Conservation (phyloP, 2,888 invertebrate species). For the Mythimna pallens region DNA sequence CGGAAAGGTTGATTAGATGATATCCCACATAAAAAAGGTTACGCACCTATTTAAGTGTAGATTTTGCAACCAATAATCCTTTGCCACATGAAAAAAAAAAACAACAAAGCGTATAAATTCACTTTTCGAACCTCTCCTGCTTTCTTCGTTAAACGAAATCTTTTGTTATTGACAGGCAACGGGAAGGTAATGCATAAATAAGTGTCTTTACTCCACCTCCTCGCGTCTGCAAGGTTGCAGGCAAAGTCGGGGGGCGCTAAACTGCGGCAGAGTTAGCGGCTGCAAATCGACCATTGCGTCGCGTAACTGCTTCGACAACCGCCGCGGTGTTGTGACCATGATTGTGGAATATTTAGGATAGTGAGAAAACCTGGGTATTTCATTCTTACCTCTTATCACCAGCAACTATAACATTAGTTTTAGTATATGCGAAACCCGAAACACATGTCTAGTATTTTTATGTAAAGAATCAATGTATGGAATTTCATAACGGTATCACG, state of each 20-base stretch:
- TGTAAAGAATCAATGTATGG: too few relatives aligned
- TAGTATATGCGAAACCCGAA: too few relatives aligned
- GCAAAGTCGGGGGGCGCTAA: slow-evolving; percentile 53
- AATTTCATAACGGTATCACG: too few relatives aligned
- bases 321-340: slow-evolving; percentile 29
- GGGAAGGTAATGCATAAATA: slow-evolving; percentile 71
- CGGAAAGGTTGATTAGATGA: too few relatives aligned
- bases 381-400: neutral
- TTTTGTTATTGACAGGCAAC: slow-evolving; percentile 56
- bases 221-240: slow-evolving; percentile 19
- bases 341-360: neutral
- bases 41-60: neutral
- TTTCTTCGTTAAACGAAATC: slow-evolving; percentile 40
- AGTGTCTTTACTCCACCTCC: slow-evolving; percentile 9
- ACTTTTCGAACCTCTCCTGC: slow-evolving; percentile 1
- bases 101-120: neutral
- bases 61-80: neutral
- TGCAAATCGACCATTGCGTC: slow-evolving; percentile 75
- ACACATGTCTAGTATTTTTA: too few relatives aligned
- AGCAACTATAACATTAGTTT: neutral
- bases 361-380: neutral
- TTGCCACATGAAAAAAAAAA: neutral
- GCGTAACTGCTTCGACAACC: slow-evolving; percentile 74
- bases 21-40: too few relatives aligned
- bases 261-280: slow-evolving; percentile 63